A percentile compares a stretch with the other conserved stretches of the same genome.
Conservation (phyloP, 2,113 vertebrate genomes). For the Taxidea taxus region DNA sequence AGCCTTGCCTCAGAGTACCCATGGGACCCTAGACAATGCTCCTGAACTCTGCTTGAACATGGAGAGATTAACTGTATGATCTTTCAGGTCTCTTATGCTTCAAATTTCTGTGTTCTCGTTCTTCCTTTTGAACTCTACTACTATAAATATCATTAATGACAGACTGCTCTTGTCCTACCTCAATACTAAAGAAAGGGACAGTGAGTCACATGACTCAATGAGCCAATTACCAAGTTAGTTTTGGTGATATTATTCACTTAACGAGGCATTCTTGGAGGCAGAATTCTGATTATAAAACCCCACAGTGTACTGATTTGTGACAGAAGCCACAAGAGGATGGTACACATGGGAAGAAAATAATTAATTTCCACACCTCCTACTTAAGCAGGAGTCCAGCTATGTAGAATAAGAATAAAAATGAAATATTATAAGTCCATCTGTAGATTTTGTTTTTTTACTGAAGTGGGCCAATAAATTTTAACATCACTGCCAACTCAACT, state of each 20-base stretch:
- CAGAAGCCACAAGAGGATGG: conserved; percentile 61
- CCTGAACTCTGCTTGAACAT: neutral
- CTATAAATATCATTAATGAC: neutral
- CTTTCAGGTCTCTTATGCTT: neutral
- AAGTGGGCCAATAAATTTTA: conserved; percentile 75
- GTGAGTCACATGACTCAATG: neutral
- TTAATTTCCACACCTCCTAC: conserved; percentile 80
- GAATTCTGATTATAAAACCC: conserved; percentile 52
- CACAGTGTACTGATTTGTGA: conserved; percentile 38
- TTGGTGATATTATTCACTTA: neutral
- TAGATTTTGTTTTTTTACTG: conserved; percentile 62
- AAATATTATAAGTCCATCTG: conserved; percentile 75
- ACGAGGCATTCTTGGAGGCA: neutral
- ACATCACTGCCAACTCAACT: conserved; percentile 72
- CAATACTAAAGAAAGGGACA: neutral
- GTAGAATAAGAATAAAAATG: conserved; percentile 70
- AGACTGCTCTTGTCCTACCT: neutral
- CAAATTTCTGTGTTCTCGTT: neutral
- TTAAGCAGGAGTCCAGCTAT: conserved; percentile 74
- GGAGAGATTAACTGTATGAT: neutral
- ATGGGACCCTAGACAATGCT: neutral
- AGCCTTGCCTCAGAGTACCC: neutral
- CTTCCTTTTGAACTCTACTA: neutral
- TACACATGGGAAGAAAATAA: conserved; percentile 71
- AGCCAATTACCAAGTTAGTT: neutral